Evolutionary conservation across 37 sponge, comb jelly and placozoan genomes (phyloP), one percentile per base, ranked within the genome.

Genomic region (Chondrilla cf. caribensis): DNA sequence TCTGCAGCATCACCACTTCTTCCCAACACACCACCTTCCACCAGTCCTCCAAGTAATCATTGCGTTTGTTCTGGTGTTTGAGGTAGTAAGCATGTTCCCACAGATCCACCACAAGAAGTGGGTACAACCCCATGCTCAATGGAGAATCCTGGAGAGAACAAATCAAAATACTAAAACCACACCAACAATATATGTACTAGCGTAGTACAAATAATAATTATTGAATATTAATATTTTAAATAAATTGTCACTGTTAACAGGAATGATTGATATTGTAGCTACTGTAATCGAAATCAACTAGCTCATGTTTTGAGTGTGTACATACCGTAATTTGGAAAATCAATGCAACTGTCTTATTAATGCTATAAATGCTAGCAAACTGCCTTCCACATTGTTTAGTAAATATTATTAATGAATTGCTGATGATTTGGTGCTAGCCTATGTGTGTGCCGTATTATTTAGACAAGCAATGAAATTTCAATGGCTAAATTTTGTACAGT

Each of bases 31-130:
- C 86, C 70, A 95, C 87, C 60, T 81, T 68, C 92, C 92, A 91
- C 92, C 92, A 91, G 3, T 31, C 37, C 24, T 44, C 55, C 26
- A 95, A 67, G 78, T 95, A 91, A 58, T 71, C 81, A 0, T 79
- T 33, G 17, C 92, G 33, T 76, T 79, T 87, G 83, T 91, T 89
- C 86, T 91, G 85, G 68, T 91, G 85, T 42, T 91, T 77, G n/a
- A 95, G 91, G 80, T 95, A 95, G 84, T 95, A 95, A 19, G 95
- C 87, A 60, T 95, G 95, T 54, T 95, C 95, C 95, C 95, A 95
- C 60, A 95, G 79, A 44, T 95, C 95, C 57, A 95, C 8, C 9
- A 81, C 92, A 36, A 95, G 83, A 0, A 95, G 41, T 14, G 95
- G 95, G 62, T 87, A 81, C 11, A 89, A 83, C 0, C 83, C 85